Conservation (phyloP, 1,140 invertebrate genomes). For the Megalonaias nervosa region DNA sequence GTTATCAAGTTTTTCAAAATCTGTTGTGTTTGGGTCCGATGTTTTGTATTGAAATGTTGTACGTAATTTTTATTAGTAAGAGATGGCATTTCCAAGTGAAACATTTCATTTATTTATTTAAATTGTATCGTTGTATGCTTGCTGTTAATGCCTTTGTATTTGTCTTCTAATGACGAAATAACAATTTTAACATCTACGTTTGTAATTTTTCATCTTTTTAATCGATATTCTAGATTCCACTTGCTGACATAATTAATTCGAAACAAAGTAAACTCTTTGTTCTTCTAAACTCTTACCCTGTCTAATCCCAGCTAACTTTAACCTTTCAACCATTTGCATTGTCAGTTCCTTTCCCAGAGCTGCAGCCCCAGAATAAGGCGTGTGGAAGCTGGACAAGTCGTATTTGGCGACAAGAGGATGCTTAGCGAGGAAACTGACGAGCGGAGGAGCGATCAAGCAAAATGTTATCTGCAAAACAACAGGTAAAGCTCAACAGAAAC, state of each 20-base stretch:
- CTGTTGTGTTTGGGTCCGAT: too few species aligned
- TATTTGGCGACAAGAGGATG: conserved; percentile 76
- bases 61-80: too few species aligned
- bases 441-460: conserved; percentile 71
- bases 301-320: conserved; percentile 31
- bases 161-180: too few species aligned
- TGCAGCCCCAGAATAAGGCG: conserved; percentile 81
- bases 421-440: conserved; percentile 80
- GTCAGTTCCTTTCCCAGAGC: conserved; percentile 78
- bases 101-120: too few species aligned
- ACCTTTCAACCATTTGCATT: conserved; percentile 47
- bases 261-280: too few species aligned
- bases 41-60: too few species aligned
- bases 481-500: neutral
- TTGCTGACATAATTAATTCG: neutral
- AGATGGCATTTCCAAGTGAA: too few species aligned
- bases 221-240: neutral
- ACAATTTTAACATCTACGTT: too few species aligned
- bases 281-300: conserved; percentile 38
- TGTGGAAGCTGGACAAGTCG: conserved; percentile 74
- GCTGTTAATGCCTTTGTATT: too few species aligned
- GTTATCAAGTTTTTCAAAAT: too few species aligned
- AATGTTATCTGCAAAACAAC: conserved; percentile 42
- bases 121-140: too few species aligned
- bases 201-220: neutral